Conservation (phyloP, 2,113 vertebrate genomes). For the Lampris megalopsis region DNA sequence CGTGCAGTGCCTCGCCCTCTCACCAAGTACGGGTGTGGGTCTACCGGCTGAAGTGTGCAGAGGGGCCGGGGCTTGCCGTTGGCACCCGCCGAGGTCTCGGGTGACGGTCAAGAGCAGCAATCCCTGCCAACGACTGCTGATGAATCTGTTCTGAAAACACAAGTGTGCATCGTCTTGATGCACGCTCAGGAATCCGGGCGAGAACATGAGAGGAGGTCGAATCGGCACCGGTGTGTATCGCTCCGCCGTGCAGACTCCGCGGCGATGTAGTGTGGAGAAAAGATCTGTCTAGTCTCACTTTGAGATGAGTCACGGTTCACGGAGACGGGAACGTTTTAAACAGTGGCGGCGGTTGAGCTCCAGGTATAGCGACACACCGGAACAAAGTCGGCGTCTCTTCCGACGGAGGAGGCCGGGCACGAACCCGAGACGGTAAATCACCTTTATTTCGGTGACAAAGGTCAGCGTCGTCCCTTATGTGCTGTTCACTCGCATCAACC, state of each 20-base stretch:
- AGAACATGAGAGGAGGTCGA: not conserved
- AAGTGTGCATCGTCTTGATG: not conserved
- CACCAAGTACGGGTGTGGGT: slow-evolving; percentile 53
- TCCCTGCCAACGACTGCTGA: slow-evolving; percentile 56
- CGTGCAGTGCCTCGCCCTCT: slow-evolving; percentile 43
- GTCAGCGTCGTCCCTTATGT: slow-evolving; percentile 47
- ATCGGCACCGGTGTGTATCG: not conserved
- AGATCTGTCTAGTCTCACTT: not conserved
- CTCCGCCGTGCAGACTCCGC: not conserved
- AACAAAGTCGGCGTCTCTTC: not conserved
- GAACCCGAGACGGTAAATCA: slow-evolving; percentile 32
- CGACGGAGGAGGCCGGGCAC: slow-evolving; percentile 30
- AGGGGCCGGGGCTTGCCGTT: slow-evolving; percentile 33
- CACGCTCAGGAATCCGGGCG: not conserved
- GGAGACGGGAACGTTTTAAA: slow-evolving; percentile 9
- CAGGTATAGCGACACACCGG: not conserved
- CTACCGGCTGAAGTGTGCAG: slow-evolving; percentile 53
- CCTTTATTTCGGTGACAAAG: slow-evolving; percentile 26
- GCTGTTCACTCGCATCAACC: slow-evolving; percentile 19
- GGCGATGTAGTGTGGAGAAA: not conserved
- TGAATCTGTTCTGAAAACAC: not conserved
- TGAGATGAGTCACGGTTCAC: not conserved
- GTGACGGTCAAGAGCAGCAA: slow-evolving; percentile 65
- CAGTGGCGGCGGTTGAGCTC: not conserved
- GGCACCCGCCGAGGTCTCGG: slow-evolving; percentile 62